Evolutionary conservation across 2,113 vertebrate species (phyloP).

Genomic region (Platycercus adscitus): DNA sequence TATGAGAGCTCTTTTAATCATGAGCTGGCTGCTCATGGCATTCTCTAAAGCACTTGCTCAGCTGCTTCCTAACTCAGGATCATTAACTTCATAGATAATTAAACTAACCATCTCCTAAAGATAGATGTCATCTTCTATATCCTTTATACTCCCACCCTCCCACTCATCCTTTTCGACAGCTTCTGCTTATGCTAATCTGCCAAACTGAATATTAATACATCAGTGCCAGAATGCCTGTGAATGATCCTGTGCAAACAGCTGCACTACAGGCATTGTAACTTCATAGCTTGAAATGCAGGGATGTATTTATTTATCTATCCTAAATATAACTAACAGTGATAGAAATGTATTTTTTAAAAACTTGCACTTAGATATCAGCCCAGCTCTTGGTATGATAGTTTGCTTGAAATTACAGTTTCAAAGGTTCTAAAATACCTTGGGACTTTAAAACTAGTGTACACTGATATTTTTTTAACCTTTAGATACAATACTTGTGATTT

Average conservation of each 20-base stretch:
- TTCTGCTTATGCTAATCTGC: neutral
- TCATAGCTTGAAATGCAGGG: neutral
- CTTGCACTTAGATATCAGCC: neutral
- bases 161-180: neutral
- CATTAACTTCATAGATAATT: constrained; percentile 21
- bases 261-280: neutral
- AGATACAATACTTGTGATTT: neutral
- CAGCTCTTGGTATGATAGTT: neutral
- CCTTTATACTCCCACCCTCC: neutral
- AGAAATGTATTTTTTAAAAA: neutral
- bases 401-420: neutral
- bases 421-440: neutral
- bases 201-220: neutral
- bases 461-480: neutral
- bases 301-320: neutral
- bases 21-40: neutral
- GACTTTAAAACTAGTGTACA: neutral
- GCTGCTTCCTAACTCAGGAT: neutral
- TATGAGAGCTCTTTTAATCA: neutral
- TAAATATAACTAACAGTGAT: constrained; percentile 29
- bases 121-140: neutral
- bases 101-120: constrained; percentile 18
- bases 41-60: neutral
- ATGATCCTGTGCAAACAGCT: neutral
- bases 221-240: neutral